Evolutionary conservation across 2,113 vertebrate species (phyloP).

Genomic region (Periophthalmodon schlosseri): DNA sequence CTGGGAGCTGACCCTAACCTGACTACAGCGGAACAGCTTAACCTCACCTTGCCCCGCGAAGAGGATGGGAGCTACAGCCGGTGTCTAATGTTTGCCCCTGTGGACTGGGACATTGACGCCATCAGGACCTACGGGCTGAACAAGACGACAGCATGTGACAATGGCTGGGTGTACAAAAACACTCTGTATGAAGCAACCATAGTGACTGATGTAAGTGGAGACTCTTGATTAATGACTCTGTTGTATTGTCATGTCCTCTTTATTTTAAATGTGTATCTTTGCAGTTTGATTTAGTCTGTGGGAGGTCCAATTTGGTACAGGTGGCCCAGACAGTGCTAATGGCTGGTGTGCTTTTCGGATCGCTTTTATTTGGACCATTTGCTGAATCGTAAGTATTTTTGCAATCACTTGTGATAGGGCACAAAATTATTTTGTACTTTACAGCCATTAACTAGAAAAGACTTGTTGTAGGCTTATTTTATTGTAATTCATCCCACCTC

Average conservation of each 20-base stretch:
- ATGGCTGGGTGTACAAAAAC: conserved; percentile 79
- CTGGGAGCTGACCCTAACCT: conserved; percentile 65
- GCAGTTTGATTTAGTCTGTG: conserved; percentile 73
- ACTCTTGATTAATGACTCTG: not conserved
- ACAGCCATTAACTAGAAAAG: not conserved
- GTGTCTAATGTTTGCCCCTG: conserved; percentile 49
- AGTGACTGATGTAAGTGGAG: conserved; percentile 30
- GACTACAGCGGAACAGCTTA: conserved; percentile 72
- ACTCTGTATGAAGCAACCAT: conserved; percentile 61
- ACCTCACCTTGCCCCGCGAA: conserved; percentile 70
- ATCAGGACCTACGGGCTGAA: conserved; percentile 76
- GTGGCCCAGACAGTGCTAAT: conserved; percentile 59
- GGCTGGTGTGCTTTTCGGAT: conserved; percentile 62
- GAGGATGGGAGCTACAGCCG: conserved; percentile 65
- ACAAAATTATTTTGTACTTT: not conserved
- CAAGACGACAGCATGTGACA: conserved; percentile 68
- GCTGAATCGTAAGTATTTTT: conserved; percentile 63
- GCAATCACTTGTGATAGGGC: not conserved
- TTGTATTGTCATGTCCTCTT: not conserved
- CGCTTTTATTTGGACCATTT: conserved; percentile 69
- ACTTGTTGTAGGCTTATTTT: too few species aligned
- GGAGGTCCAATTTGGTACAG: conserved; percentile 41
- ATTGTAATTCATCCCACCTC: too few species aligned
- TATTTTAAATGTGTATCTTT: not conserved
- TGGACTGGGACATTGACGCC: conserved; percentile 71